Evolutionary conservation across 2,797 vertebrate genomes (phyloP).

Genomic region (Buceros bicornis): DNA sequence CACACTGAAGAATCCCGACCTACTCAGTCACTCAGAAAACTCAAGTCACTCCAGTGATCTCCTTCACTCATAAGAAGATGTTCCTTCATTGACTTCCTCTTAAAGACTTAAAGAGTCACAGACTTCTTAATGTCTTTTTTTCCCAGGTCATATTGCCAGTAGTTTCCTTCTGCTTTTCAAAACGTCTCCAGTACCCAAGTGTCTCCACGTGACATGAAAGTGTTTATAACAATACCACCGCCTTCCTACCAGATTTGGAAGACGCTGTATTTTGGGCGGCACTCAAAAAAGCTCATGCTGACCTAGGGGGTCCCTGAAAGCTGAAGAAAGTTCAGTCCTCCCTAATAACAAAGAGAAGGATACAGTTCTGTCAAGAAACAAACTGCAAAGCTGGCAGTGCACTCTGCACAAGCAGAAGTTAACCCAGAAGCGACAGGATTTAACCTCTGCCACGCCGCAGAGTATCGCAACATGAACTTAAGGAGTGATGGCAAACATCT

Average conservation of each 20-base stretch:
- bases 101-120: no score
- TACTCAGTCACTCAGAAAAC: not conserved
- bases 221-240: not conserved
- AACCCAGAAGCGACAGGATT: not conserved
- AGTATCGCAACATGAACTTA: not conserved
- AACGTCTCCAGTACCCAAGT: not conserved
- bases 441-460: not conserved
- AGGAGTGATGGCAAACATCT: not conserved
- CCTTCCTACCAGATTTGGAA: not conserved
- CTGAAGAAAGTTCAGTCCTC: not conserved
- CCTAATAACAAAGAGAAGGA: not conserved
- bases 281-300: not conserved
- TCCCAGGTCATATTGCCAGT: not conserved
- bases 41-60: not conserved
- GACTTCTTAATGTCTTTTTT: not conserved
- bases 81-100: not conserved
- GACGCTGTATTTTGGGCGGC: not conserved
- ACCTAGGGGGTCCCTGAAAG: not conserved
- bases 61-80: not conserved
- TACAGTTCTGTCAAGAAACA: not conserved
- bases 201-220: not conserved
- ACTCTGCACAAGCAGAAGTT: not conserved
- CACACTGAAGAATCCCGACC: not conserved
- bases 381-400: not conserved
- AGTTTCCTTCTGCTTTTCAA: not conserved